phyloP scores from a whole-genome alignment of 2,113 vertebrate species.

The Actenoides hombroni region DNA sequence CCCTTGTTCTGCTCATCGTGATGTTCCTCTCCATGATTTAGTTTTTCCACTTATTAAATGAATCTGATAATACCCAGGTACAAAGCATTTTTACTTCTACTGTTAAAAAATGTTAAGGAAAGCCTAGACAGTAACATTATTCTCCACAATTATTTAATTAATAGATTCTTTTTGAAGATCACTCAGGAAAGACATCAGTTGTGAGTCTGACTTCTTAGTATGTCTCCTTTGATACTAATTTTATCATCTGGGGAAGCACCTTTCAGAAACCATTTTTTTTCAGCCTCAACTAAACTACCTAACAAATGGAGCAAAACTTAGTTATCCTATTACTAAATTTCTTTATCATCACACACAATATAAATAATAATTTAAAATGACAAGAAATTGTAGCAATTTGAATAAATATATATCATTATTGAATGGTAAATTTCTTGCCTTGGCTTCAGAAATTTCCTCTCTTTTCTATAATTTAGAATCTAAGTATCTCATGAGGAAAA shows the following conservation, averaged over 20 bases:
- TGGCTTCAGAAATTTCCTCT: not conserved
- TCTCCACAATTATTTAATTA: not conserved
- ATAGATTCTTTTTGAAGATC: not conserved
- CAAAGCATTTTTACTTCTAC: not conserved
- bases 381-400: not conserved
- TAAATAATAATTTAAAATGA: not conserved
- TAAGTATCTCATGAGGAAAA: not conserved
- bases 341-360: not conserved
- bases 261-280: not conserved
- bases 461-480: not conserved
- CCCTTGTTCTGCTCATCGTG: not conserved
- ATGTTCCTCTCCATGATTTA: not conserved
- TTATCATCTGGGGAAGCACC: not conserved
- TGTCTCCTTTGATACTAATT: not conserved
- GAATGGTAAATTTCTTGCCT: not conserved
- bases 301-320: not conserved
- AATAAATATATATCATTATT: not conserved
- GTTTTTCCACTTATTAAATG: not conserved
- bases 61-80: not conserved
- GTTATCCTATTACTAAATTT: not conserved
- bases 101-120: not conserved
- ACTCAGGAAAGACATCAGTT: not conserved
- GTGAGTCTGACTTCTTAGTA: not conserved
- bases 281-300: not conserved
- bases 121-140: not conserved